phyloP scores from a whole-genome alignment of 2,113 vertebrate species.

The Marcusenius ussheri region DNA sequence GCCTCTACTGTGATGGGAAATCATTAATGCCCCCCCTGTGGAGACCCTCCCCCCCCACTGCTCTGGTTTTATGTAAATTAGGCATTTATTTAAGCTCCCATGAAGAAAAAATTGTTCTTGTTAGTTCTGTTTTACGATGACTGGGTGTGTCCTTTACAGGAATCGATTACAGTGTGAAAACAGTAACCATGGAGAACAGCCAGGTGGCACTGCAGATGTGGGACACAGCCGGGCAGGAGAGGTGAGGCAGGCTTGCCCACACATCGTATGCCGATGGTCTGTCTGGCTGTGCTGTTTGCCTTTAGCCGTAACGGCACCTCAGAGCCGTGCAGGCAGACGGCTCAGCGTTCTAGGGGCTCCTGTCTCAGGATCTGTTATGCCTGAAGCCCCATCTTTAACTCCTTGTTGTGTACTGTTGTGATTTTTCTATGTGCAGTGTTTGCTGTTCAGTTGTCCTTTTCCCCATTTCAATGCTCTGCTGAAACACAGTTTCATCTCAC shows the following conservation, averaged over 20 bases:
- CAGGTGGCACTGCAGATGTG: conserved; percentile 80
- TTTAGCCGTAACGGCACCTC: not conserved
- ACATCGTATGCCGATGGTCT: not conserved
- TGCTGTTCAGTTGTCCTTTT: not conserved
- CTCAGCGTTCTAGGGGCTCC: not conserved
- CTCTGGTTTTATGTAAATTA: not conserved
- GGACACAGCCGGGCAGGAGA: conserved; percentile 90
- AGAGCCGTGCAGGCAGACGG: not conserved
- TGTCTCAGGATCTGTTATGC: not conserved
- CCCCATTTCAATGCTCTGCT: not conserved
- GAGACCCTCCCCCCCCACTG: not conserved
- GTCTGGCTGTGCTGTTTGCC: not conserved
- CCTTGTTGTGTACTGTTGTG: not conserved
- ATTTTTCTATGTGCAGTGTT: not conserved
- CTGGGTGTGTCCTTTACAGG: conserved; percentile 53
- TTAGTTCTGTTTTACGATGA: not conserved
- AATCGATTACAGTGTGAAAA: conserved; percentile 84
- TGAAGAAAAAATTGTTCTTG: too few relatives aligned
- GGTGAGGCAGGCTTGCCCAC: conserved; percentile 41
- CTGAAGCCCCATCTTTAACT: too few relatives aligned
- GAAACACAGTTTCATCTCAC: not conserved
- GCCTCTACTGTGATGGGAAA: not conserved
- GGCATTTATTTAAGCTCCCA: too few relatives aligned
- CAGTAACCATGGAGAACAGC: conserved; percentile 65
- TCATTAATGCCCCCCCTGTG: not conserved